These are phyloP conservation scores for Hyposoter didymator DNA, from an alignment of 2,888 invertebrate genomes.

Conservation along the genomic window DNA sequence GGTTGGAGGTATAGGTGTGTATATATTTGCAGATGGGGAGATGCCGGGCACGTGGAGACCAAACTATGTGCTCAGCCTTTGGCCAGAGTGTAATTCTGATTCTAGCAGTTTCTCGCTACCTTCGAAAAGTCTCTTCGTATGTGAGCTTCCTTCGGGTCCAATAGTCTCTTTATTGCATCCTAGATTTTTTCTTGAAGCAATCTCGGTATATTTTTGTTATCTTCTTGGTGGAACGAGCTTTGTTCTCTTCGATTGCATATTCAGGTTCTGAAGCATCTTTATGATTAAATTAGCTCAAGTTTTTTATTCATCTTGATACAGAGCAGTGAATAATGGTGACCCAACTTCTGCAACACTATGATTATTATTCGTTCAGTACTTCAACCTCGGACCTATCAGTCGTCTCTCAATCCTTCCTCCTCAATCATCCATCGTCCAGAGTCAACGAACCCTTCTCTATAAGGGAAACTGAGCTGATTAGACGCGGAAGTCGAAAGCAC, in stretches of 20 bases:
- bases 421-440: neutral
- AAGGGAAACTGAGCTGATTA: neutral
- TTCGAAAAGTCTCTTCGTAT: slow-evolving; percentile 53
- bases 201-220: neutral
- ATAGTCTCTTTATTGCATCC: neutral
- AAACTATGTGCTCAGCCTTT: slow-evolving; percentile 57
- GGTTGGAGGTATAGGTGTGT: neutral
- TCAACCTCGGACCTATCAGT: neutral
- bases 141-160: slow-evolving; percentile 31
- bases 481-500: neutral
- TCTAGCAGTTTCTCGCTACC: slow-evolving; percentile 58
- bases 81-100: slow-evolving; percentile 67
- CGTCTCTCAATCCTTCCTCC: neutral
- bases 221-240: neutral
- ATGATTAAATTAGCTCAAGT: neutral
- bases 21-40: slow-evolving; percentile 1
- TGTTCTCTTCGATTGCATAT: neutral
- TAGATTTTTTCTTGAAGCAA: neutral
- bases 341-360: neutral
- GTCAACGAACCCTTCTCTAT: neutral
- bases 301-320: neutral
- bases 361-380: neutral
- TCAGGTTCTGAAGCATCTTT: neutral
- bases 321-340: neutral
- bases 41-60: slow-evolving; percentile 66